Evolutionary conservation across 2,797 vertebrate genomes (phyloP).

Genomic region (Chloroceryle inda): DNA sequence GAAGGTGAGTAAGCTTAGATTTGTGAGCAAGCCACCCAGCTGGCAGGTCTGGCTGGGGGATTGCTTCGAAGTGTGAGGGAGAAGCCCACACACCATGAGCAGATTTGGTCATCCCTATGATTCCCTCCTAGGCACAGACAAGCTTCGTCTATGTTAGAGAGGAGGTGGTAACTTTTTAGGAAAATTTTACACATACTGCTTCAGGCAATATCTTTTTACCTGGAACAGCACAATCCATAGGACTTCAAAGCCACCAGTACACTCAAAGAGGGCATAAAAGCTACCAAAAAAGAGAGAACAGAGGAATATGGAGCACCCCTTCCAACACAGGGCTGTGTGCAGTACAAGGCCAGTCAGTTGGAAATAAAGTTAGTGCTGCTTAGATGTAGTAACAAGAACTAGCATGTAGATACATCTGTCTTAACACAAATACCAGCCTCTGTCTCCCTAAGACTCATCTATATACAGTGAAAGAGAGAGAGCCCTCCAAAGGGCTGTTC

Average conservation of each 20-base stretch:
- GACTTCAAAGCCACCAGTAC: background rate
- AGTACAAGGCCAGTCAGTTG: background rate
- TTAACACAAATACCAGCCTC: background rate
- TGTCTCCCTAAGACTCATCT: accelerated
- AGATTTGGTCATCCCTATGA: conserved; percentile 32
- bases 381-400: background rate
- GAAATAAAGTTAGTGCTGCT: background rate
- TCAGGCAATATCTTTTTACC: background rate
- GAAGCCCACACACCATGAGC: conserved; percentile 52
- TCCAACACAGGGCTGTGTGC: background rate
- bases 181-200: conserved; percentile 15
- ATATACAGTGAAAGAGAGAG: background rate
- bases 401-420: background rate
- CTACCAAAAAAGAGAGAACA: background rate
- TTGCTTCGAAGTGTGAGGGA: background rate
- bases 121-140: conserved; percentile 31
- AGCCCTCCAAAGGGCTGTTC: background rate
- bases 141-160: background rate
- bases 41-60: background rate
- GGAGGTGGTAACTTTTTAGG: conserved; percentile 14
- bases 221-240: background rate
- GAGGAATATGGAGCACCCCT: background rate
- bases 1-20: conserved; percentile 30
- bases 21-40: conserved; percentile 44
- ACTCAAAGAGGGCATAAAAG: background rate